Evolutionary conservation across 2,888 invertebrate species (phyloP).

Genomic region (Perdita meconis): DNA sequence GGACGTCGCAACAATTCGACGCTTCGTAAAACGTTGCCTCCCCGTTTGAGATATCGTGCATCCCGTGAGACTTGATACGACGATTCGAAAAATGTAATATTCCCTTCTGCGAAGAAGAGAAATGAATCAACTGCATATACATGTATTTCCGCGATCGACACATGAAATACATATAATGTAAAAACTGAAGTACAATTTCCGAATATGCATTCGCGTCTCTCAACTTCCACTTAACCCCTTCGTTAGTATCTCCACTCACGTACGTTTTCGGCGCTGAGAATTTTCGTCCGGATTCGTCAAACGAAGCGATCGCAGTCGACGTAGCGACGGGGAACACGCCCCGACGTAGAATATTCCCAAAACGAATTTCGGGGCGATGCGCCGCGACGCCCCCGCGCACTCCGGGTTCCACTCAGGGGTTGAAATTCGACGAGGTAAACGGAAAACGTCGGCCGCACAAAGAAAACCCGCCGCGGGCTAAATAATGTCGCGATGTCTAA

Average conservation of each 20-base stretch:
- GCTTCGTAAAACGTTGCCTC: not conserved
- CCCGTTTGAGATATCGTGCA: not conserved
- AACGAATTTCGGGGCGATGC: not conserved
- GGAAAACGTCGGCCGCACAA: constrained; percentile 32
- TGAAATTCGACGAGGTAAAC: constrained; percentile 37
- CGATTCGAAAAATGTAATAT: not conserved
- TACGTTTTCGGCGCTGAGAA: constrained; percentile 11
- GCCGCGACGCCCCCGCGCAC: too few relatives aligned
- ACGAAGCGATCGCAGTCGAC: constrained; percentile 9
- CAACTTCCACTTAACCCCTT: too few relatives aligned
- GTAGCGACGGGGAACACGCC: constrained; percentile 27
- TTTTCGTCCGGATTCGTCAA: constrained; percentile 14
- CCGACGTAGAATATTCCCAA: constrained; percentile 23
- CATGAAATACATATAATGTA: too few relatives aligned
- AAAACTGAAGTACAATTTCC: too few relatives aligned
- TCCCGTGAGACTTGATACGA: not conserved
- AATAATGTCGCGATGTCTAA: constrained; percentile 41
- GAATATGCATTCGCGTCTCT: too few relatives aligned
- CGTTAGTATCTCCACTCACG: not conserved
- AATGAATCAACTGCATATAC: too few relatives aligned
- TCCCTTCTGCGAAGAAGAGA: too few relatives aligned
- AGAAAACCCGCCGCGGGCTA: constrained; percentile 34
- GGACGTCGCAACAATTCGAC: constrained; percentile 10
- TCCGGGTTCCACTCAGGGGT: constrained; percentile 9
- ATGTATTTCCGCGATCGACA: too few relatives aligned